Evolutionary conservation across 2,888 invertebrate genomes (phyloP).

Genomic region (Axea sp.): DNA sequence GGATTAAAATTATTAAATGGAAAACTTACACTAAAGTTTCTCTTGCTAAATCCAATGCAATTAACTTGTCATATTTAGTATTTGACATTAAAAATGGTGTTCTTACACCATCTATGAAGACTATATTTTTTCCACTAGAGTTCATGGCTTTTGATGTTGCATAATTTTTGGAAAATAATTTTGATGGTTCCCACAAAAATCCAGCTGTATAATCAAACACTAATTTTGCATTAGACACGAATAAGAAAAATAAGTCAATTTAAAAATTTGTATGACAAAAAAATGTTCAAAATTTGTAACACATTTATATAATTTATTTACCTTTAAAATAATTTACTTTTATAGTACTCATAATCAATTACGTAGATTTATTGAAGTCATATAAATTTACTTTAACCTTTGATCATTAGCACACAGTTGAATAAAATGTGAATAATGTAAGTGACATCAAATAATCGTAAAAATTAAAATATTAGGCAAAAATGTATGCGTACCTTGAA

Average conservation of each 20-base stretch:
- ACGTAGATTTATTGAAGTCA: too few relatives aligned
- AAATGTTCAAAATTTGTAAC: neutral
- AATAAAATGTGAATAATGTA: neutral
- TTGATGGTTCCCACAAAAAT: slow-evolving; percentile 60
- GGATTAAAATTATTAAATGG: too few relatives aligned
- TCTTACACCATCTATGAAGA: slow-evolving; percentile 97
- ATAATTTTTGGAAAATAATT: slow-evolving; percentile 62
- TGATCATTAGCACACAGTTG: slow-evolving; percentile 39
- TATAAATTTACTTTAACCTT: slow-evolving; percentile 43
- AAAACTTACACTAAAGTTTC: slow-evolving; percentile 90
- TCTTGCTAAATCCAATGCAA: slow-evolving; percentile 97
- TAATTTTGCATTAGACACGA: too few relatives aligned
- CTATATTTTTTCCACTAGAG: slow-evolving; percentile 86
- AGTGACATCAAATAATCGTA: neutral
- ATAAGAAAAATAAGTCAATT: too few relatives aligned
- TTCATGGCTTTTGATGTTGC: slow-evolving; percentile 61
- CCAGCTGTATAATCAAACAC: slow-evolving; percentile 23
- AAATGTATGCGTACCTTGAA: slow-evolving; percentile 63
- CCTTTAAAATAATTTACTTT: neutral
- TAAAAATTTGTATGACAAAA: too few relatives aligned
- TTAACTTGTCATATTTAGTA: slow-evolving; percentile 94
- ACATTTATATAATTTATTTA: neutral
- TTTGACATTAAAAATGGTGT: slow-evolving; percentile 97
- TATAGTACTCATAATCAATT: too few relatives aligned
- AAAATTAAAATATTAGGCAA: slow-evolving; percentile 1